Base-by-base conservation (phyloP, 2,888 invertebrate species). In the Dynastes tityus region DNA sequence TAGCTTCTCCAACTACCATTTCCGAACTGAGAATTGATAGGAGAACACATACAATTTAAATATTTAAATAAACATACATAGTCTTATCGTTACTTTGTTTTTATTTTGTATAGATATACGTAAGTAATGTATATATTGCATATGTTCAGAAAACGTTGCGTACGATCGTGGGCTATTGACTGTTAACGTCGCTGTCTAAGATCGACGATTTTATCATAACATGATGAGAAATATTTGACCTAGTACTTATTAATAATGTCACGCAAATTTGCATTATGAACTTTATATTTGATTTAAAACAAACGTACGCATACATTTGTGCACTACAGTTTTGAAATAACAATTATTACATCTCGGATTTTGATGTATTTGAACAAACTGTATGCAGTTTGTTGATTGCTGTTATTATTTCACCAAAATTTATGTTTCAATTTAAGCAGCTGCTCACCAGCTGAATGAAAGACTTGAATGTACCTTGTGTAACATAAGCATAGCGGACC, bases 1-100 rank as follows among this genome's bases (percentile, higher is more conserved):
- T 74, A 74, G 73, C 73, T 74, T 74, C 61, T 74, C 73, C 73
- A 74, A 74, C 61, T 74, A 61, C 73, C 73, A 74, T 74, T 74
- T 74, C 73, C 73, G 73, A 74, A 74, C 73, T 74, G 73, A 61
- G 45, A 16, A 40, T 40, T 40, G 73, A 74, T 74, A 74, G 73
- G 45, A 61, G 9, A 27, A 22, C 61, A 74, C 73, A 74, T 74
- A 74, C 61, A 74, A 63, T 74, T 74, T 74, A 74, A 74, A 61
- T 74, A 61, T 74, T 74, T 63, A 70, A 40, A 71, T 77, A 53
- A 70, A 53, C 77, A 70, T 37, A 68, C 77, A 70, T 53, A 68
- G 40, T 76, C 49, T 68, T 77, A 68, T 63, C 67, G 45, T 40
- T 53, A 77, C 37, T 77, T 77, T 67, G 68, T 77, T 68, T 58